Conservation (phyloP, 2,113 vertebrate species). For the Ciconia maguari region DNA sequence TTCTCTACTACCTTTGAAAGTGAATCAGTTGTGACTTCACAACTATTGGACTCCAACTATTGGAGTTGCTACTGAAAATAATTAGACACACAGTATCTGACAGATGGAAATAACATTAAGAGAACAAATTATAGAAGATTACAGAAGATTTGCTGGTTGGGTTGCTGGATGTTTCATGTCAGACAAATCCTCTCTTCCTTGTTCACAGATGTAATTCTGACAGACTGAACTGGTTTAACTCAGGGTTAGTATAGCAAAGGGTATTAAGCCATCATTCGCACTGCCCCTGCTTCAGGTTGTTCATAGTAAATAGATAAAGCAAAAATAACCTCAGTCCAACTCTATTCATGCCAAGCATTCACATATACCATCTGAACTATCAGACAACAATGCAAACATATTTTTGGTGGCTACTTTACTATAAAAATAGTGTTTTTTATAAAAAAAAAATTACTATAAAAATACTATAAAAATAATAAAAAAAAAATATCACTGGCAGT, state of each 20-base stretch:
- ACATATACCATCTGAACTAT: neutral
- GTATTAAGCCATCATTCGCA: neutral
- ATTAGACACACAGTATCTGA: neutral
- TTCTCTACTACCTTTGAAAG: neutral
- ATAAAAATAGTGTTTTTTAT: neutral
- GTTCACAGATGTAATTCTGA: neutral
- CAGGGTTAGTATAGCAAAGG: neutral
- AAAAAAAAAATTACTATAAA: no score
- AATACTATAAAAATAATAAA: no score
- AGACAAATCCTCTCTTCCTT: neutral
- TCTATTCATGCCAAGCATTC: neutral
- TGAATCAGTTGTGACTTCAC: neutral
- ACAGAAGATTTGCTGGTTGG: neutral
- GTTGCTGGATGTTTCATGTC: neutral
- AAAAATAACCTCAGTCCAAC: neutral
- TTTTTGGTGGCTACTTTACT: neutral
- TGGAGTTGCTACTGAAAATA: neutral
- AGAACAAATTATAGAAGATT: neutral
- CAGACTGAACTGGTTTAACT: neutral
- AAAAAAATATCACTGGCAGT: no score
- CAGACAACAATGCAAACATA: neutral
- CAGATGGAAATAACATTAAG: neutral
- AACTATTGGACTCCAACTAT: no score
- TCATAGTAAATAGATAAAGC: neutral
- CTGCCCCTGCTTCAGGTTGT: neutral